Evolutionary conservation across 1,140 invertebrate species (phyloP).

Genomic region (Saccostrea cuccullata): DNA sequence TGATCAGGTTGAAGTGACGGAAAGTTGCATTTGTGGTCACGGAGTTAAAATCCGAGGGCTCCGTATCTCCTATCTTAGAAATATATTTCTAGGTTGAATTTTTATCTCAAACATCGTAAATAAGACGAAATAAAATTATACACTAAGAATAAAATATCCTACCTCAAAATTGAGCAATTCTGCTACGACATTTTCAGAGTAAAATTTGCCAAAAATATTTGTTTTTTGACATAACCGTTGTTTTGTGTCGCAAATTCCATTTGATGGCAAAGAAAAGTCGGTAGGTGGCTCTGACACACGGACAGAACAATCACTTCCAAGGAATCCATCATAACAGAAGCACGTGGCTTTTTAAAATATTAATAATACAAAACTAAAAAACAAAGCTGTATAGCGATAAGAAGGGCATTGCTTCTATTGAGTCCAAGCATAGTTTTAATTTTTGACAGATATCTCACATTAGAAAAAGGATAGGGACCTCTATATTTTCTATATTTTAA

Average conservation of each 20-base stretch:
- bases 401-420: too few species aligned
- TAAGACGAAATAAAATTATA: too few species aligned
- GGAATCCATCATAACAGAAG: not conserved
- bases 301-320: not conserved
- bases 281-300: not conserved
- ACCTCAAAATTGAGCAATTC: not conserved
- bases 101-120: too few species aligned
- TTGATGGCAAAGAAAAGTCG: not conserved
- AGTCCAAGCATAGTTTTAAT: too few species aligned
- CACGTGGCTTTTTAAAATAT: not conserved
- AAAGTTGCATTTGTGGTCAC: not conserved
- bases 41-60: too few species aligned
- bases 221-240: not conserved
- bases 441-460: too few species aligned
- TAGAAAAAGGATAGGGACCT: too few species aligned
- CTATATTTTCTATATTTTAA: too few species aligned
- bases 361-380: not conserved
- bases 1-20: not conserved
- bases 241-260: not conserved
- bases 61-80: too few species aligned
- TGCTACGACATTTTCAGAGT: not conserved
- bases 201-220: not conserved
- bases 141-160: not conserved
- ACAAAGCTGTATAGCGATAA: too few species aligned
- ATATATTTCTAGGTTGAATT: too few species aligned